Percentiles rank a stretch among this genome's conserved stretches.
These are phyloP conservation scores for Amphipyra berbera DNA, from an alignment of 2,888 invertebrate species.

Conservation along the genomic window DNA sequence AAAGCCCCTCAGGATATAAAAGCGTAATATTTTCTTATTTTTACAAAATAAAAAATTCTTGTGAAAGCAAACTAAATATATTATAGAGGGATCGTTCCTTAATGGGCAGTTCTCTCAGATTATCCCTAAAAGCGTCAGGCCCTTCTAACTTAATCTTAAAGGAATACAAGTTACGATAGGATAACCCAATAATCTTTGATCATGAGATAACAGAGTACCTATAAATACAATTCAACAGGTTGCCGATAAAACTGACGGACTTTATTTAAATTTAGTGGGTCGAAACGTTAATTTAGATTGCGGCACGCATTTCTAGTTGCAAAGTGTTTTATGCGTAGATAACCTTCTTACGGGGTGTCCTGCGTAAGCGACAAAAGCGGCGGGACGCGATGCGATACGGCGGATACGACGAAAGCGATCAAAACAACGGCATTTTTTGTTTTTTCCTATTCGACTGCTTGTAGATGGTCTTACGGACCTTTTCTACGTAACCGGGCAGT, in stretches of 20 bases:
- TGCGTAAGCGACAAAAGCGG: no score
- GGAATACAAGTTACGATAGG: constrained; percentile 38
- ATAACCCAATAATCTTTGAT: constrained; percentile 49
- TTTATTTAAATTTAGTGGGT: constrained; percentile 43
- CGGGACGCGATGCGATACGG: no score
- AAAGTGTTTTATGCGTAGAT: constrained; percentile 5
- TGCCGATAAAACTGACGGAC: constrained; percentile 38
- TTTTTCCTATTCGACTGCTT: no score
- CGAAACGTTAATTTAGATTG: constrained; percentile 36
- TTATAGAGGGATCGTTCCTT: constrained; percentile 10
- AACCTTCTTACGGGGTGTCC: no score
- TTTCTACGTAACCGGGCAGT: no score
- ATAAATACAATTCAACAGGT: constrained; percentile 53
- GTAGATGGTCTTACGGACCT: no score
- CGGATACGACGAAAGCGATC: no score
- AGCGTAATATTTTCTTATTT: constrained; percentile 24
- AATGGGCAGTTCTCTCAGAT: constrained; percentile 26
- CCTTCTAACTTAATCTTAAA: constrained; percentile 37
- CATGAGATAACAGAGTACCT: constrained; percentile 36
- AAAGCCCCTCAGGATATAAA: constrained; percentile 18
- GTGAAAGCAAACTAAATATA: constrained; percentile 7
- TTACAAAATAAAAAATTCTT: constrained; percentile 17
- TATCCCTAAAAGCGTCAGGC: constrained; percentile 14
- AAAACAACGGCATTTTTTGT: no score
- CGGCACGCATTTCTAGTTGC: constrained; percentile 17